Conservation (phyloP, 1,140 invertebrate species). For the Tenebrio molitor region DNA sequence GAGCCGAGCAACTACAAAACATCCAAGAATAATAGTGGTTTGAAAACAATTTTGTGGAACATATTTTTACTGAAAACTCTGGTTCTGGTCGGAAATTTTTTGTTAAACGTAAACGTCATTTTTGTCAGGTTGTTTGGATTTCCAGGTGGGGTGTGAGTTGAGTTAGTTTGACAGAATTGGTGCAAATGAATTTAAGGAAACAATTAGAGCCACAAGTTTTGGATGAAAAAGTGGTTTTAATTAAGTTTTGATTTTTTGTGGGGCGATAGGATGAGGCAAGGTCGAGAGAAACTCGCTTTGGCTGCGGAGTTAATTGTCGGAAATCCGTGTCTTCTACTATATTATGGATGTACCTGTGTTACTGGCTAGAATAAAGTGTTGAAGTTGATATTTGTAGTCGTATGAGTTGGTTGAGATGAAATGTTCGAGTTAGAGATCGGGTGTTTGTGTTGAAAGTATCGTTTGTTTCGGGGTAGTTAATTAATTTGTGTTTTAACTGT, state of each 20-base stretch:
- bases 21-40: too few relatives aligned
- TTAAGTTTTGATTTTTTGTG: neutral
- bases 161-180: too few relatives aligned
- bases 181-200: neutral
- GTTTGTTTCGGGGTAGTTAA: constrained; percentile 23
- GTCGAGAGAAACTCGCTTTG: neutral
- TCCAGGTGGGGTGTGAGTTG: too few relatives aligned
- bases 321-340: constrained; percentile 22
- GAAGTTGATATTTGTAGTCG: constrained; percentile 1
- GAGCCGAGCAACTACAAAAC: too few relatives aligned
- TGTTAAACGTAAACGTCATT: too few relatives aligned
- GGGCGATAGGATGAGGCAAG: neutral
- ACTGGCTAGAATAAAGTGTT: neutral
- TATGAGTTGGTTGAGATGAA: neutral
- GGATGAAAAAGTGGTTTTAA: too few relatives aligned
- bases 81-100: too few relatives aligned
- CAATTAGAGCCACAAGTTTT: too few relatives aligned
- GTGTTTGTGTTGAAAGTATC: constrained; percentile 24
- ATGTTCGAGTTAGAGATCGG: constrained; percentile 16
- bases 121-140: too few relatives aligned
- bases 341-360: neutral
- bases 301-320: neutral
- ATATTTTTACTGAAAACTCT: too few relatives aligned
- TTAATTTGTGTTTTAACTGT: constrained; percentile 43
- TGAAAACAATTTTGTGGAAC: too few relatives aligned